These are phyloP conservation scores for Pristionchus arcanus DNA, from an alignment of 2,888 invertebrate genomes.

Conservation along the genomic window DNA sequence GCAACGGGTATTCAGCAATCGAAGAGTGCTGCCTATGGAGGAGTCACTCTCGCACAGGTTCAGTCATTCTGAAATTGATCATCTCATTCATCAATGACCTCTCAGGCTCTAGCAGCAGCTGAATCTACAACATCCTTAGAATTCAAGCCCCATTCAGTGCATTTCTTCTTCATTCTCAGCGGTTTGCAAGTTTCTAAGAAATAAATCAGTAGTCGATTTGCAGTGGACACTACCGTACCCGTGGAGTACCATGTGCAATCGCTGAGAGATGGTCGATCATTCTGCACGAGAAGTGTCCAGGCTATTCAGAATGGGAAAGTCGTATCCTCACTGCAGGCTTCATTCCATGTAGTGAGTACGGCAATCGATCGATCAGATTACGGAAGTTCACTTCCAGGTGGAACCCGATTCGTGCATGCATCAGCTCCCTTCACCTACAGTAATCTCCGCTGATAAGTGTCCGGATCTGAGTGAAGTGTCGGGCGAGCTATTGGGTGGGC, in stretches of 20 bases:
- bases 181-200: conserved; percentile 58
- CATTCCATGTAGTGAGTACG: conserved; percentile 69
- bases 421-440: conserved; percentile 64
- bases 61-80: background rate
- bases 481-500: background rate
- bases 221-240: conserved; percentile 76
- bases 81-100: background rate
- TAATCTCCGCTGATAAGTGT: conserved; percentile 59
- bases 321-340: conserved; percentile 79
- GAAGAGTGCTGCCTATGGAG: conserved; percentile 72
- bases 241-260: conserved; percentile 80
- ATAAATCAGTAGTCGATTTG: conserved; percentile 40
- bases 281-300: conserved; percentile 77
- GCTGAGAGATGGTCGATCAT: conserved; percentile 79
- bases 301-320: conserved; percentile 80
- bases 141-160: conserved; percentile 72
- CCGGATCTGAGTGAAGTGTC: background rate
- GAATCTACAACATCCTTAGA: conserved; percentile 68
- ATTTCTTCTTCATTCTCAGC: conserved; percentile 74
- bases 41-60: conserved; percentile 73
- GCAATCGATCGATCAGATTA: background rate
- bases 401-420: conserved; percentile 65
- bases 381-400: conserved; percentile 48
- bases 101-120: conserved; percentile 70
- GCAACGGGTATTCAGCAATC: conserved; percentile 62